Conservation (phyloP, 1,140 invertebrate species). For the Littorina saxatilis region DNA sequence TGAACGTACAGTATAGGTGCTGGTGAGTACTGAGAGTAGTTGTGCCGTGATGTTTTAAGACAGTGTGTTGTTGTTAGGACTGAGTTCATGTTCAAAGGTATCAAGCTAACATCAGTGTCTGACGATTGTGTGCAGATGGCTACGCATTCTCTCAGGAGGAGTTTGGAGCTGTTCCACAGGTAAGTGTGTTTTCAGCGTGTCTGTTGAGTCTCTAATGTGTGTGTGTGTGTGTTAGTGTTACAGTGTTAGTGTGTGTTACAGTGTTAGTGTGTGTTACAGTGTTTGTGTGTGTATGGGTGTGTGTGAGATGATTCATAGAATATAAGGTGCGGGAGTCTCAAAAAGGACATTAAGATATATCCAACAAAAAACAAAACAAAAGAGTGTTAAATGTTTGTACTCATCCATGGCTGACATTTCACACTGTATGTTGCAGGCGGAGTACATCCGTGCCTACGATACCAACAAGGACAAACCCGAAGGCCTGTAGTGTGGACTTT, state of each 20-base stretch:
- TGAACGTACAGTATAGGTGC: too few species aligned
- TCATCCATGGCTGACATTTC: not conserved
- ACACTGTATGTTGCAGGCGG: constrained; percentile 55
- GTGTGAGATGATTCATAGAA: not conserved
- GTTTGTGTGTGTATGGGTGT: too few species aligned
- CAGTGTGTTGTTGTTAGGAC: too few species aligned
- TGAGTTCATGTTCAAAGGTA: too few species aligned
- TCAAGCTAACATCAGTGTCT: too few species aligned
- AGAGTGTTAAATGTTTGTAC: too few species aligned
- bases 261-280: not conserved
- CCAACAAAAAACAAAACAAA: too few species aligned
- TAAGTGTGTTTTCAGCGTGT: too few species aligned
- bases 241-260: not conserved
- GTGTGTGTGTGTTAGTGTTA: too few species aligned
- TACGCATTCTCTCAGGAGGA: constrained; percentile 99
- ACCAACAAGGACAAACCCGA: constrained; percentile 71
- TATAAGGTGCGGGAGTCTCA: not conserved
- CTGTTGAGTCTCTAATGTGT: not conserved
- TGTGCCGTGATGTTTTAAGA: too few species aligned
- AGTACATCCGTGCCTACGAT: constrained; percentile 73
- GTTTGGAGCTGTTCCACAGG: constrained; percentile 93
- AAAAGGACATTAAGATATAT: too few species aligned
- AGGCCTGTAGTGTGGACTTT: constrained; percentile 55
- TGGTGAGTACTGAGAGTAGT: too few species aligned
- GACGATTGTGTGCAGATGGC: constrained; percentile 89